Evolutionary conservation across 2,797 vertebrate species (phyloP).

Genomic region (Centropyge bicolor): DNA sequence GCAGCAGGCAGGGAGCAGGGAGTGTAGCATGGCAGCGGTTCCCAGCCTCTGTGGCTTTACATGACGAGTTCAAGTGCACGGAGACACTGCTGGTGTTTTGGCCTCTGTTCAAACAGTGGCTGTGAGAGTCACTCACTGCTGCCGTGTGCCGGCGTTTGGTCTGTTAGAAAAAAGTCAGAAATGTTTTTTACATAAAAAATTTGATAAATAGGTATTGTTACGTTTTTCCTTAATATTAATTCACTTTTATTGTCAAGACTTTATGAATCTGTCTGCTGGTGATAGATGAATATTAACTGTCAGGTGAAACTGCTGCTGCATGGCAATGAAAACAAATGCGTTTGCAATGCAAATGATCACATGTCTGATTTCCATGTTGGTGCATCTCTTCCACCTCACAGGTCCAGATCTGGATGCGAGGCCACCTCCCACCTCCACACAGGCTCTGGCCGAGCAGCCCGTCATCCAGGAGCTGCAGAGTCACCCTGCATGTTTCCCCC

Average conservation of each 20-base stretch:
- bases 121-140: too few relatives aligned
- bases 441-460: conserved; percentile 86
- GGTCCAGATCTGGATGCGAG: conserved; percentile 89
- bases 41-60: too few relatives aligned
- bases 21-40: too few relatives aligned
- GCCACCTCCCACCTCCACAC: conserved; percentile 84
- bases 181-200: too few relatives aligned
- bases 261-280: neutral
- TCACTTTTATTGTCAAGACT: neutral
- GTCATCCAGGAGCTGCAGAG: conserved; percentile 84
- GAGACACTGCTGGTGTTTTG: too few relatives aligned
- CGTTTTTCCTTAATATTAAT: too few relatives aligned
- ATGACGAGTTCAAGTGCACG: too few relatives aligned
- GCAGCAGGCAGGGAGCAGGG: too few relatives aligned
- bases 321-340: neutral
- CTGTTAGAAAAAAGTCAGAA: too few relatives aligned
- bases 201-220: too few relatives aligned
- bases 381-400: conserved; percentile 56
- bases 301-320: neutral
- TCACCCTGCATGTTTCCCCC: conserved; percentile 80
- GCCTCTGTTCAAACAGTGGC: too few relatives aligned
- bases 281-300: neutral
- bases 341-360: conserved; percentile 57
- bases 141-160: too few relatives aligned
- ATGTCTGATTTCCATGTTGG: conserved; percentile 35